Evolutionary conservation across 2,797 vertebrate genomes (phyloP).

Genomic region (Malurus leucopterus): DNA sequence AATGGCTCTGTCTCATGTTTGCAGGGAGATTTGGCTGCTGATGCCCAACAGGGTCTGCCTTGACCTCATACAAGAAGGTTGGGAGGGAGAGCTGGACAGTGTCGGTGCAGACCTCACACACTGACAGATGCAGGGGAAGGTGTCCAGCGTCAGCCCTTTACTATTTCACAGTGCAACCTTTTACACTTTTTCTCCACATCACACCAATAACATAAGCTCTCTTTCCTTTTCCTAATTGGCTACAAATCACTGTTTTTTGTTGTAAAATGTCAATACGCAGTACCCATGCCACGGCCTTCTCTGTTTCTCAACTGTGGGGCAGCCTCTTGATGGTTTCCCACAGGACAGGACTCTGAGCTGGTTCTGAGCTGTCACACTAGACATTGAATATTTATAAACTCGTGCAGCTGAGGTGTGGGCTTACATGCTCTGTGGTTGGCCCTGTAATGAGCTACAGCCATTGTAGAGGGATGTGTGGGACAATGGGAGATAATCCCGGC

Average conservation of each 20-base stretch:
- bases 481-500: background rate
- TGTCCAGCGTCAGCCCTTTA: too few relatives aligned
- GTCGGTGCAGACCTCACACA: too few relatives aligned
- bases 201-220: too few relatives aligned
- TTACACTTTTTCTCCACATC: too few relatives aligned
- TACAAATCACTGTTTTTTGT: too few relatives aligned
- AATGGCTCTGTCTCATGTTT: background rate
- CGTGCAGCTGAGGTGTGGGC: background rate
- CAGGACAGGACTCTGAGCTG: background rate
- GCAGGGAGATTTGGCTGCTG: background rate
- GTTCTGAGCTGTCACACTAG: background rate
- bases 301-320: too few relatives aligned
- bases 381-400: background rate
- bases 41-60: background rate
- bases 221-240: too few relatives aligned
- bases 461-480: background rate
- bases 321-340: too few relatives aligned
- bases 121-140: too few relatives aligned
- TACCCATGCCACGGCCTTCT: too few relatives aligned
- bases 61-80: background rate
- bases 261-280: too few relatives aligned
- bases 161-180: too few relatives aligned
- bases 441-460: accelerated
- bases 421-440: background rate
- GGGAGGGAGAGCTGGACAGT: background rate